Conservation (phyloP, 2,888 invertebrate species). For the Hofmannophila pseudospretella region DNA sequence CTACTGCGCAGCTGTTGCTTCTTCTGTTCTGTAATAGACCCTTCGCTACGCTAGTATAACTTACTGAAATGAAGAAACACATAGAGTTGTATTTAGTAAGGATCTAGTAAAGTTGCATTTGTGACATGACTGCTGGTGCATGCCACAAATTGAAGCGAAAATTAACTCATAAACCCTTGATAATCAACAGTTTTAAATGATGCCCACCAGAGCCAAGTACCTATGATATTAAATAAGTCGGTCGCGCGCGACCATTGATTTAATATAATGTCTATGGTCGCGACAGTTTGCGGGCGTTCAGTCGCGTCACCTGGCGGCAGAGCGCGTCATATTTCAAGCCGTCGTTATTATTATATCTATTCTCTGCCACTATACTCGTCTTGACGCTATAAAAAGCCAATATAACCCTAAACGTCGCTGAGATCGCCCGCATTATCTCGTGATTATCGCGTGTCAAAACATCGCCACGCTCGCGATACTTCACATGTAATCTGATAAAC, state of each 20-base stretch:
- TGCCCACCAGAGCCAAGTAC: too few relatives aligned
- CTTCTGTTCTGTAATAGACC: too few relatives aligned
- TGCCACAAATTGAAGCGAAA: too few relatives aligned
- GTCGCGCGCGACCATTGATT: constrained; percentile 22
- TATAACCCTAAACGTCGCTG: constrained; percentile 74
- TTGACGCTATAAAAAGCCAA: constrained; percentile 69
- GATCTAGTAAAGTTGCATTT: too few relatives aligned
- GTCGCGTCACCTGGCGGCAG: constrained; percentile 37
- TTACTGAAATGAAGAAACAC: too few relatives aligned
- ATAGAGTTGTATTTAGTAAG: too few relatives aligned
- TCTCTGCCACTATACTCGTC: constrained; percentile 46
- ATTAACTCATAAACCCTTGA: too few relatives aligned
- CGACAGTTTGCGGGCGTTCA: not conserved
- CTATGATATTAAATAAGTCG: constrained; percentile 20
- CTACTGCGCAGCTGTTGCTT: too few relatives aligned
- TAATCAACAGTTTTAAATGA: too few relatives aligned
- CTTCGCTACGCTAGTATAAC: too few relatives aligned
- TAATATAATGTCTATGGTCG: constrained; percentile 7
- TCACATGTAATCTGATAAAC: constrained; percentile 79
- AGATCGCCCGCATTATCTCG: constrained; percentile 77
- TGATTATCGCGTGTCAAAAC: constrained; percentile 80
- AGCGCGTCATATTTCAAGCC: constrained; percentile 46
- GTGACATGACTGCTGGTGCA: too few relatives aligned
- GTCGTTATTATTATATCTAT: constrained; percentile 44
- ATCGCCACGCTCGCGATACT: constrained; percentile 78